These are phyloP conservation scores for Eulimnadia texana DNA, from an alignment of 1,140 invertebrate genomes.

Conservation along the genomic window DNA sequence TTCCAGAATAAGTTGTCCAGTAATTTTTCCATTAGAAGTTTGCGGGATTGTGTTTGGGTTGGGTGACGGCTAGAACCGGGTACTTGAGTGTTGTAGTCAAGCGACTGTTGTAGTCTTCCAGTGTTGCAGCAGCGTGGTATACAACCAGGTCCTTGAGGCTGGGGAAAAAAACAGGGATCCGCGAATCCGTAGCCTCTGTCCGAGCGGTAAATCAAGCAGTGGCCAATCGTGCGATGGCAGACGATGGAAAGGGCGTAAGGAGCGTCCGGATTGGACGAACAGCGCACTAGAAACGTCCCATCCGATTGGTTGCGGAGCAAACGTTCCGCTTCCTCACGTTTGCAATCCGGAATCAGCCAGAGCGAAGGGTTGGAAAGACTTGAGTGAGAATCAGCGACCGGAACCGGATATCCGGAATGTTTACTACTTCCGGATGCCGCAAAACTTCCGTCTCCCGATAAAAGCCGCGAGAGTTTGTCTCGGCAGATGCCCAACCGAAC, in stretches of 20 bases:
- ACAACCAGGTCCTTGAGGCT: conserved; percentile 70
- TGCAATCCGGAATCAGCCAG: conserved; percentile 57
- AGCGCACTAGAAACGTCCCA: conserved; percentile 82
- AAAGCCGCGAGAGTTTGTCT: background rate
- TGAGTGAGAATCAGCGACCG: background rate
- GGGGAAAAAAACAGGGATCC: conserved; percentile 79
- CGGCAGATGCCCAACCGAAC: too few relatives aligned
- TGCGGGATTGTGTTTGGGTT: background rate
- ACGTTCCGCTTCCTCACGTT: conserved; percentile 56
- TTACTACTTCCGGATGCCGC: background rate
- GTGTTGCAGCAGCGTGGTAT: conserved; percentile 80
- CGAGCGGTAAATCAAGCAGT: conserved; percentile 83
- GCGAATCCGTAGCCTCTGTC: conserved; percentile 83
- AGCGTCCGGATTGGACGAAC: conserved; percentile 46
- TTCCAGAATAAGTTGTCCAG: background rate
- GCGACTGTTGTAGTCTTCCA: conserved; percentile 86
- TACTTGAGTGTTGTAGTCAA: conserved; percentile 54
- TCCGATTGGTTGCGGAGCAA: conserved; percentile 52
- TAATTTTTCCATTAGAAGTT: background rate
- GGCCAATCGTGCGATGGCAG: conserved; percentile 65
- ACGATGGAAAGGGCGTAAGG: conserved; percentile 79
- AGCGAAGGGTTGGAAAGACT: conserved; percentile 38
- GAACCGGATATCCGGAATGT: background rate
- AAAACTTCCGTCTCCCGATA: background rate
- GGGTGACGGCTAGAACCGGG: background rate